Percentiles rank a stretch among this genome's conserved stretches.
phyloP scores from a whole-genome alignment of 2,888 invertebrate species.

The Amiota communis region DNA sequence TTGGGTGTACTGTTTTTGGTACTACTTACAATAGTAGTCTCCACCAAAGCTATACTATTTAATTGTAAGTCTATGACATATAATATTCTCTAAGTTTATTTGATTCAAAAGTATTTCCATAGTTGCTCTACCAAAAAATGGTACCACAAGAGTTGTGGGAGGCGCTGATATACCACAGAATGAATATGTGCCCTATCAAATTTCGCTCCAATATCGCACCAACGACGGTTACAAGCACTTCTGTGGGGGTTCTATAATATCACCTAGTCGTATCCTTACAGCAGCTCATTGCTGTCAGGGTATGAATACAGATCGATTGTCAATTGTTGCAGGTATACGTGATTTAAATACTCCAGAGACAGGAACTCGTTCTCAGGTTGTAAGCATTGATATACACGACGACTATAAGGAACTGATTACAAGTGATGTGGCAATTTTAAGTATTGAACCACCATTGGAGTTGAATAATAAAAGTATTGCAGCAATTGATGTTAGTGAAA shows the following conservation, averaged over 20 bases:
- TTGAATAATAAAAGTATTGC: slow-evolving; percentile 66
- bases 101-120: not conserved
- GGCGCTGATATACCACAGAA: slow-evolving; percentile 59
- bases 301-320: slow-evolving; percentile 55
- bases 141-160: slow-evolving; percentile 62
- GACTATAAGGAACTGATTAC: slow-evolving; percentile 63
- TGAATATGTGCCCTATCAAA: slow-evolving; percentile 69
- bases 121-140: slow-evolving; percentile 44
- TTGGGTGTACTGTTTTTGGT: not conserved
- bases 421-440: slow-evolving; percentile 69
- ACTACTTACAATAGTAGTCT: not conserved
- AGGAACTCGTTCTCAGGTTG: slow-evolving; percentile 58
- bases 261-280: slow-evolving; percentile 63
- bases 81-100: not conserved
- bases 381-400: slow-evolving; percentile 62
- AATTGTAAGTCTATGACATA: not conserved
- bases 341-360: slow-evolving; percentile 45
- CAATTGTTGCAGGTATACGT: slow-evolving; percentile 64
- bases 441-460: slow-evolving; percentile 56
- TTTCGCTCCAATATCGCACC: slow-evolving; percentile 66
- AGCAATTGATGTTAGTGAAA: slow-evolving; percentile 66
- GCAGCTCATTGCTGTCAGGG: slow-evolving; percentile 71
- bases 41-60: not conserved
- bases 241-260: slow-evolving; percentile 71
- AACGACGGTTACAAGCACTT: slow-evolving; percentile 58